Base-by-base conservation (phyloP, 2,797 vertebrate genomes). In the Macropodus opercularis region DNA sequence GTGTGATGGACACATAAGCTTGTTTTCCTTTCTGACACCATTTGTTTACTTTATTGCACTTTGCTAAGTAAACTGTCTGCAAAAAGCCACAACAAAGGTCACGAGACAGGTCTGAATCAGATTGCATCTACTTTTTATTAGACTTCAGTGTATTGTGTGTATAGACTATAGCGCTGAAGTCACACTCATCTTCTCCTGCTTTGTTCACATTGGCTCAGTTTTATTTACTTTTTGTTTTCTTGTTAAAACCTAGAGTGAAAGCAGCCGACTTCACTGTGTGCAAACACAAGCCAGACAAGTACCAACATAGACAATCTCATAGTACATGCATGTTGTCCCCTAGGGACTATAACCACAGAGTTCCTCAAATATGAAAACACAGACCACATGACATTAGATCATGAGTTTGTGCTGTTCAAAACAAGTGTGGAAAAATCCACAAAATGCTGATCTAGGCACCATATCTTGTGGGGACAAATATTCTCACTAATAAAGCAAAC, bases 321-420 rank as follows among this genome's bases (percentile, higher is more conserved):
- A 24, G 27, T 13, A 42, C 60, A 75, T 66, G 39, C 50, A 48
- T 60, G 54, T 50, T 35, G 27, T 26, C 49, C 46, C 59, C 21
- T 34, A 35, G 23, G 43, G 54, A 72, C 46, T 17, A 38, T 14
- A 54, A 39, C 60, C 13, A 27, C 23, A 3, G 2, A 82, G 70
- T 88, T 87, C 81, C 83, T 83, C 68, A 87, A 86, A 87, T 50
- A 74, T 38, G 40, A 71, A 71, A 72, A 66, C 54, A 65, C 22
- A 7, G 64, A 42, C 73, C 75, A 60, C 66, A 36, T 75, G 73
- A 85, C 60, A 39, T 47, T 58, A 77, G 71, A 72, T 73, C 75
- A 74, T 41, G 65, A 60, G 66, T 65, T 40, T 57, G 38, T 11
- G 26, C 21, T 38, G 46, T 68, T 46, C 50, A 62, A 55, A 46